phyloP scores from a whole-genome alignment of 2,888 invertebrate genomes.

The Danaus chrysippus region DNA sequence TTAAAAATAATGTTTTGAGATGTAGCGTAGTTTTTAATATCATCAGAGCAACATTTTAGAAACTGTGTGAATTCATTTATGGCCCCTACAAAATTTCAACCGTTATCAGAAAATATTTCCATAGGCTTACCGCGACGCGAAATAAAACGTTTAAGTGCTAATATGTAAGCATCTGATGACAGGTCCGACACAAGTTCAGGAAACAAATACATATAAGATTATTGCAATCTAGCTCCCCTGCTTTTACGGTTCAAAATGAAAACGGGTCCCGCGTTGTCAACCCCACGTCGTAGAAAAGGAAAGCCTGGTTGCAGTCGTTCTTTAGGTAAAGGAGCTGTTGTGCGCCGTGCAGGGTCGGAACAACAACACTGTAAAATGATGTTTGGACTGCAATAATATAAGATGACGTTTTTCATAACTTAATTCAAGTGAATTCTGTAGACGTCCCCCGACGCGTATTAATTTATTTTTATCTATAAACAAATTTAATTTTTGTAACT shows the following conservation, averaged over 20 bases:
- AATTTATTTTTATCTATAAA: conserved; percentile 13
- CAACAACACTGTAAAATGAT: conserved; percentile 4
- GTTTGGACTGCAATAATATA: conserved; percentile 6
- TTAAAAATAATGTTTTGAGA: conserved; percentile 6
- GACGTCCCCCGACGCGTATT: conserved; percentile 8
- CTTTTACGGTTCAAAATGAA: no score
- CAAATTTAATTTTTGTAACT: conserved; percentile 9
- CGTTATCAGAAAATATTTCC: conserved; percentile 11
- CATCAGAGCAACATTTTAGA: neutral
- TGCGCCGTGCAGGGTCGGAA: conserved; percentile 8
- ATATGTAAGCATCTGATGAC: conserved; percentile 9
- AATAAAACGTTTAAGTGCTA: conserved; percentile 10
- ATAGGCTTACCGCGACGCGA: conserved; percentile 10
- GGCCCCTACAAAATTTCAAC: neutral
- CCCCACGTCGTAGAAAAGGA: no score
- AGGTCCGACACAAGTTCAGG: conserved; percentile 10
- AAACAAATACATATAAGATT: conserved; percentile 6
- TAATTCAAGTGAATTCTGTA: conserved; percentile 9
- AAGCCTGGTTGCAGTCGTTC: neutral
- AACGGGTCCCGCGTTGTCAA: no score
- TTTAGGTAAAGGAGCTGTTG: neutral
- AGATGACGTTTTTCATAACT: conserved; percentile 3
- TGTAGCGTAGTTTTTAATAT: neutral
- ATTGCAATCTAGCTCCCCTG: no score
- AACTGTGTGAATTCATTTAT: conserved; percentile 7